These are phyloP conservation scores for Acanthosoma haemorrhoidale DNA, from an alignment of 2,888 invertebrate species.

Conservation along the genomic window DNA sequence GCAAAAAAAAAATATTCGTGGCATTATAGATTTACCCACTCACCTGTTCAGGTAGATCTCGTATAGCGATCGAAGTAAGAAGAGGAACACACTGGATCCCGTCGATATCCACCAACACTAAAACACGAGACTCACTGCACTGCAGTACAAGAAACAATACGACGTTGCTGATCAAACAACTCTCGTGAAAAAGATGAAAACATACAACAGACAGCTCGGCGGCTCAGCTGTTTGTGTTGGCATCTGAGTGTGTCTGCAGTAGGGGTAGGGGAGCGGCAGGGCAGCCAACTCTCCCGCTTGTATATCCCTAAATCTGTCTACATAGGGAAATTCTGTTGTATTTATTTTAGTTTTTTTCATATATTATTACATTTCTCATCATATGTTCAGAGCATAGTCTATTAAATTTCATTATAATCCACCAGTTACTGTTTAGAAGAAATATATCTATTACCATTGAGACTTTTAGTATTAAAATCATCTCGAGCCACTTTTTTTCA, in stretches of 20 bases:
- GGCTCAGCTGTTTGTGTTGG: conserved; percentile 19
- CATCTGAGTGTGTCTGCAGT: background rate
- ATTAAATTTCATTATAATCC: too few species aligned
- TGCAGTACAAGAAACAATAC: background rate
- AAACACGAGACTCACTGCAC: background rate
- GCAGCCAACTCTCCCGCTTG: conserved; percentile 9
- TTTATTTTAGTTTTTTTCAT: too few species aligned
- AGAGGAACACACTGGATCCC: background rate
- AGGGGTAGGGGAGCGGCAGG: background rate
- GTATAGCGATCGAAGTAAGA: background rate
- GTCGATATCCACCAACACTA: background rate
- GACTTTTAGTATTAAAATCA: too few species aligned
- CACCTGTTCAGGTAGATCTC: too few species aligned
- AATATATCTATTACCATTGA: too few species aligned
- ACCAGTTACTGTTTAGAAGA: too few species aligned
- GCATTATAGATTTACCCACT: background rate
- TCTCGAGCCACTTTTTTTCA: too few species aligned
- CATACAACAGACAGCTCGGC: background rate
- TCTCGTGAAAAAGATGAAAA: background rate
- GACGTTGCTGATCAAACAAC: background rate
- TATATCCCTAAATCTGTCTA: too few species aligned
- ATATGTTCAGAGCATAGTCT: too few species aligned
- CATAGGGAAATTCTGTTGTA: too few species aligned
- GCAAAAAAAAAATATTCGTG: background rate
- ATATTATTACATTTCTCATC: too few species aligned